Evolutionary conservation across 2,797 vertebrate genomes (phyloP).

Genomic region (Mormyrus hasselquistii): DNA sequence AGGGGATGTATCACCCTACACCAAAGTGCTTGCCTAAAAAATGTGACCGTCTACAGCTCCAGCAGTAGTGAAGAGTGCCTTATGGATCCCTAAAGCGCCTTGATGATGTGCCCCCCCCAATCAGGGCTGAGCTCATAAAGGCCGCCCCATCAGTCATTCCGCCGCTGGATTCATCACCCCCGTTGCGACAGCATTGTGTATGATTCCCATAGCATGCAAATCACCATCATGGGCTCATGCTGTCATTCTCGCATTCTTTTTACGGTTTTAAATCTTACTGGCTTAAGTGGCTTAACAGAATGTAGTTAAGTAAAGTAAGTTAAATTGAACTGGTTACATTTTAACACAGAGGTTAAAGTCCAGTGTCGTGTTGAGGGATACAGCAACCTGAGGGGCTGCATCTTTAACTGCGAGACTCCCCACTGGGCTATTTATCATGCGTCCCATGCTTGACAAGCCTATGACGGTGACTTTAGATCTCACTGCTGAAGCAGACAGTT

Average conservation of each 20-base stretch:
- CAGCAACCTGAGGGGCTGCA: neutral
- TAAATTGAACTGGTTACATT: neutral
- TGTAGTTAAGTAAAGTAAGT: neutral
- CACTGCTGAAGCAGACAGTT: slow-evolving; percentile 5
- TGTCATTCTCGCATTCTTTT: neutral
- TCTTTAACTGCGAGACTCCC: neutral
- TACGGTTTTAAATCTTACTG: neutral
- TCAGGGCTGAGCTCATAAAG: neutral
- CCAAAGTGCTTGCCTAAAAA: neutral
- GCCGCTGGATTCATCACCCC: neutral
- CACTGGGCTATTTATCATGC: neutral
- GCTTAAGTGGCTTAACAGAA: neutral
- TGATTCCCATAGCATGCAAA: neutral
- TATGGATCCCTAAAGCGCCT: neutral
- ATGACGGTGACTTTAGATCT: neutral
- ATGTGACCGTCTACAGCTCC: neutral
- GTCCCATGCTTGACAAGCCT: neutral
- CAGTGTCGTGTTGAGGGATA: neutral
- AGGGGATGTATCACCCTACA: slow-evolving; percentile 9
- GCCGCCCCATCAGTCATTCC: neutral
- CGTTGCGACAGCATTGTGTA: neutral
- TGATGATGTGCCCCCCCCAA: neutral
- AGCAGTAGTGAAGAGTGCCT: neutral
- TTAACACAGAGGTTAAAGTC: neutral
- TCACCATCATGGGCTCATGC: neutral